Evolutionary conservation across 2,113 vertebrate species (phyloP).

Genomic region (Dendrocopos noguchii): DNA sequence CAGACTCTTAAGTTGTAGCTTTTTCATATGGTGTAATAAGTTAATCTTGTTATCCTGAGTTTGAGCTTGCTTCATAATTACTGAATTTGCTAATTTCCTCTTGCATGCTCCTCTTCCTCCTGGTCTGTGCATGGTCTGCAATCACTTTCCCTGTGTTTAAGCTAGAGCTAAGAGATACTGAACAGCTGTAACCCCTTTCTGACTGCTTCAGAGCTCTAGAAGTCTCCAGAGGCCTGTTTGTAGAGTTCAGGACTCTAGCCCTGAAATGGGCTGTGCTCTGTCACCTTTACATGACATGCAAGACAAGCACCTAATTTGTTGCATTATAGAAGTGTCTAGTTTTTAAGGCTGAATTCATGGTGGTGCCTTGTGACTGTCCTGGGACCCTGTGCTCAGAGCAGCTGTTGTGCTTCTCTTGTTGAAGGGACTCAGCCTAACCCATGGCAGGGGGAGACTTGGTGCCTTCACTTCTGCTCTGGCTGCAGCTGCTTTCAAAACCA

Average conservation of each 20-base stretch:
- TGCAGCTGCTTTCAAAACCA: neutral
- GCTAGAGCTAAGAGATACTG: neutral
- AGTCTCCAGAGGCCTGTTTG: neutral
- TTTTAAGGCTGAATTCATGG: neutral
- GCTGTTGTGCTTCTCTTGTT: fast-evolving
- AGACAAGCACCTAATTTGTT: neutral
- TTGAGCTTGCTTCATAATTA: constrained; percentile 1
- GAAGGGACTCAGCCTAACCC: neutral
- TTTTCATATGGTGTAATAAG: neutral
- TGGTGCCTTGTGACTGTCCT: fast-evolving
- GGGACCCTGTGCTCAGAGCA: neutral
- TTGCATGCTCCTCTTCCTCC: neutral
- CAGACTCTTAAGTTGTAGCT: neutral
- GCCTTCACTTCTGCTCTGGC: neutral
- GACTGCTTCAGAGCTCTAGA: neutral
- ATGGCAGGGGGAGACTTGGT: neutral
- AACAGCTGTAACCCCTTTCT: neutral
- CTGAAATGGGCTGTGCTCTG: neutral
- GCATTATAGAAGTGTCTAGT: neutral
- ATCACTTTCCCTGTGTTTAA: neutral
- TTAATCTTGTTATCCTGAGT: neutral
- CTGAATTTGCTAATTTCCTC: constrained; percentile 13
- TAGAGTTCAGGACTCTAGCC: neutral
- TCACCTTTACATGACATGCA: neutral
- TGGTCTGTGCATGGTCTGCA: neutral